Conservation (phyloP, 64 coral and sea anemone genomes). For the Pocillopora damicornis region DNA sequence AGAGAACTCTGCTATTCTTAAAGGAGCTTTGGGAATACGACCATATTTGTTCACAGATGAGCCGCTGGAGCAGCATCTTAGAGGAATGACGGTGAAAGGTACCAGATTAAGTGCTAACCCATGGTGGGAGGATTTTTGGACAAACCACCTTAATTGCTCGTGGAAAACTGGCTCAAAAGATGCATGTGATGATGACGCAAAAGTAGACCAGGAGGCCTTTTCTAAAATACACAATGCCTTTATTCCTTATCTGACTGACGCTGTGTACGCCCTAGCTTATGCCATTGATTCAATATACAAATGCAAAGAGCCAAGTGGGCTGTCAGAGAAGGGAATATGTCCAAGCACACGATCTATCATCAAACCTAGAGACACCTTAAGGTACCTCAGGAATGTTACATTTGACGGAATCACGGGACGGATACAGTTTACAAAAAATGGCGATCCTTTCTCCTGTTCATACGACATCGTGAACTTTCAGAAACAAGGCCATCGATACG, state of each 20-base stretch:
- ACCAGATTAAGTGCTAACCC: slow-evolving; percentile 13
- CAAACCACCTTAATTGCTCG: neutral
- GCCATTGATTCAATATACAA: neutral
- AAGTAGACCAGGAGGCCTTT: neutral
- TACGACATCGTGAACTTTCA: slow-evolving; percentile 87
- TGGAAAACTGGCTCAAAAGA: neutral
- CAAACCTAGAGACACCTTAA: slow-evolving; percentile 23
- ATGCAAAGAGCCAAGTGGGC: neutral
- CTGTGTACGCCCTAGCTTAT: neutral
- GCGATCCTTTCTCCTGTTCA: slow-evolving; percentile 57
- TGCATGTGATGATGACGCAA: neutral
- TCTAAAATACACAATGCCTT: slow-evolving; percentile 3
- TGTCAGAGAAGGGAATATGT: neutral
- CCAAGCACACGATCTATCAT: neutral
- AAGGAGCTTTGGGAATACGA: slow-evolving; percentile 62
- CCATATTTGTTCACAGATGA: slow-evolving; percentile 6
- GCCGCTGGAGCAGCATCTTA: slow-evolving; percentile 13
- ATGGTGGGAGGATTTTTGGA: slow-evolving; percentile 61
- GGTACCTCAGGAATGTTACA: slow-evolving; percentile 33
- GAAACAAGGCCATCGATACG: neutral
- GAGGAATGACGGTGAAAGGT: neutral
- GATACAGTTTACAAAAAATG: slow-evolving; percentile 61
- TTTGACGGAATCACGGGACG: slow-evolving; percentile 66
- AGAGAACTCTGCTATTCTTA: slow-evolving; percentile 53
- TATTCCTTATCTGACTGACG: slow-evolving; percentile 17